These are phyloP conservation scores for Drosophila bocqueti DNA, from an alignment of 1,140 invertebrate species.

Conservation along the genomic window DNA sequence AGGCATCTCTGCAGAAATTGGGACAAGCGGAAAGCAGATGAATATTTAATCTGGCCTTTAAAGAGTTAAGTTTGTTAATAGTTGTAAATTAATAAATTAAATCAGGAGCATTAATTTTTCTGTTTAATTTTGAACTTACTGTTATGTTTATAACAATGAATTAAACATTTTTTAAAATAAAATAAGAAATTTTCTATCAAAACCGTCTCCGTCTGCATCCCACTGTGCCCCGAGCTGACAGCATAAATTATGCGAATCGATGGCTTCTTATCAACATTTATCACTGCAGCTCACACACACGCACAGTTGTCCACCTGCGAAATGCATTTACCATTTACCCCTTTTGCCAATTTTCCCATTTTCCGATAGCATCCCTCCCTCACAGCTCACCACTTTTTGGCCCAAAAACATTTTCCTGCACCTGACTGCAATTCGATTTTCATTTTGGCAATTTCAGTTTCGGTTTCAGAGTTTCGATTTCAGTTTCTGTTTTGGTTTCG, in stretches of 20 bases:
- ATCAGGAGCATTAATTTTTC: no score
- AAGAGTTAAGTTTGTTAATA: neutral
- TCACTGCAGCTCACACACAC: constrained; percentile 28
- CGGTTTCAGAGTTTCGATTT: constrained; percentile 46
- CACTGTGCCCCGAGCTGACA: constrained; percentile 26
- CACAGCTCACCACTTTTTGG: neutral
- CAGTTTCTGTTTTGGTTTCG: constrained; percentile 30
- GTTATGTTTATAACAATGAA: no score
- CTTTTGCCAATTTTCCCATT: constrained; percentile 17
- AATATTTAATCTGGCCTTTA: neutral
- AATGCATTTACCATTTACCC: constrained; percentile 21
- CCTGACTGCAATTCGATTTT: constrained; percentile 31
- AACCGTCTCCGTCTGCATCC: no score
- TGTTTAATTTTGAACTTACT: no score
- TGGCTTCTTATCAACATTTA: constrained; percentile 63
- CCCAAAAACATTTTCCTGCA: constrained; percentile 23
- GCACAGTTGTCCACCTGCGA: constrained; percentile 21
- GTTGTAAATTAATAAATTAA: neutral
- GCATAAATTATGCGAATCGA: constrained; percentile 59
- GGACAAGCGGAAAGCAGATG: no score
- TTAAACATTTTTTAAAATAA: no score
- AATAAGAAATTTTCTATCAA: neutral
- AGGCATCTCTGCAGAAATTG: neutral
- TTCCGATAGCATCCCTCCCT: neutral
- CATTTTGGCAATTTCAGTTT: constrained; percentile 42